Evolutionary conservation across 2,797 vertebrate species (phyloP).

Genomic region (Gouania willdenowi): DNA sequence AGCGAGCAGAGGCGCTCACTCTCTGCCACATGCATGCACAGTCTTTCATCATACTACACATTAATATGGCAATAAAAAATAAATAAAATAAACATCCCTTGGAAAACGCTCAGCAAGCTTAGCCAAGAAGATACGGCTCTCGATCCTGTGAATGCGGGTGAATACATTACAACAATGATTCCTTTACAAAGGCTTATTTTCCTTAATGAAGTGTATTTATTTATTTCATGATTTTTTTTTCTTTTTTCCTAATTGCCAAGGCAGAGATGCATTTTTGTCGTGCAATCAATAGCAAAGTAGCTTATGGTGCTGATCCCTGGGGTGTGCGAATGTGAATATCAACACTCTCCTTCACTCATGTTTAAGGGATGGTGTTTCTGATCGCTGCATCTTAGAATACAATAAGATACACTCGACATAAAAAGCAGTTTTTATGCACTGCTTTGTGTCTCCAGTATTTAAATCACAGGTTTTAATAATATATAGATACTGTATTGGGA

Average conservation of each 20-base stretch:
- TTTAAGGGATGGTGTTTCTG: constrained; percentile 21
- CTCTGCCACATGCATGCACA: constrained; percentile 10
- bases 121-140: constrained; percentile 21
- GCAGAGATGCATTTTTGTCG: constrained; percentile 6
- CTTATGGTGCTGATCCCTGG: constrained; percentile 1
- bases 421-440: background rate
- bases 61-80: constrained; percentile 58
- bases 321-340: constrained; percentile 20
- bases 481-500: too few relatives aligned
- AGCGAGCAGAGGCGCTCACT: constrained; percentile 18
- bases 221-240: too few relatives aligned
- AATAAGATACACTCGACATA: background rate
- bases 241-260: background rate
- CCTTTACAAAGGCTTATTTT: constrained; percentile 17
- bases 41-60: constrained; percentile 52
- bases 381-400: constrained; percentile 13
- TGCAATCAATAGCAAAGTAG: constrained; percentile 14
- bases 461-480: too few relatives aligned
- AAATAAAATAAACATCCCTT: constrained; percentile 23
- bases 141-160: constrained; percentile 21
- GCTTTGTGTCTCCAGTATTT: too few relatives aligned
- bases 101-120: constrained; percentile 20
- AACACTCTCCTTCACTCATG: constrained; percentile 12
- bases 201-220: too few relatives aligned
- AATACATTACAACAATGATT: constrained; percentile 38